Evolutionary conservation across 2,888 invertebrate species (phyloP).

Genomic region (Achlya flavicornis): DNA sequence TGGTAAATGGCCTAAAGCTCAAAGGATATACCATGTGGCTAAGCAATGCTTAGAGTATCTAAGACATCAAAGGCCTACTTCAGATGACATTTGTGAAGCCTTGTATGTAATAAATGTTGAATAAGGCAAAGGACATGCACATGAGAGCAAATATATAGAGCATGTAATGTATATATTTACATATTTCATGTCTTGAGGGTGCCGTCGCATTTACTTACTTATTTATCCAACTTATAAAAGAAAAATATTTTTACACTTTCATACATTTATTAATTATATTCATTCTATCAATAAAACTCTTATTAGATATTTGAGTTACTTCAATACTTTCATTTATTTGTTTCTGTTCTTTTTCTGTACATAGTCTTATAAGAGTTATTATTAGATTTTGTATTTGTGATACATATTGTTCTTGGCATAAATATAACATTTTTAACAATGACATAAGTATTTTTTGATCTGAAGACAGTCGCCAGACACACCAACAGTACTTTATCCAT

Average conservation of each 20-base stretch:
- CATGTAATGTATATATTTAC: no score
- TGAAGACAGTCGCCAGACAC: conserved; percentile 57
- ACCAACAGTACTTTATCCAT: conserved; percentile 73
- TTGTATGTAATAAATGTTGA: conserved; percentile 50
- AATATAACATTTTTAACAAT: conserved; percentile 66
- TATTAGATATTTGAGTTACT: conserved; percentile 35
- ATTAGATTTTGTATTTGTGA: conserved; percentile 54
- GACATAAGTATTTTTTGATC: conserved; percentile 59
- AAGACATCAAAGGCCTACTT: conserved; percentile 82
- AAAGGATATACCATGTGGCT: conserved; percentile 81
- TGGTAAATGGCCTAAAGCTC: conserved; percentile 79
- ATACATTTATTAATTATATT: conserved; percentile 40
- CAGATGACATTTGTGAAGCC: conserved; percentile 77
- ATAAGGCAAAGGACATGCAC: neutral
- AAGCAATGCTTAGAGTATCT: conserved; percentile 82
- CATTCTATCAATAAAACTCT: conserved; percentile 49
- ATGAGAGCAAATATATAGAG: no score
- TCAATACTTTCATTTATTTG: conserved; percentile 48
- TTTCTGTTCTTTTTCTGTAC: conserved; percentile 51
- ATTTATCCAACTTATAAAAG: no score
- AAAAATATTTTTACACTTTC: conserved; percentile 16
- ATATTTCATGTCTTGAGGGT: no score
- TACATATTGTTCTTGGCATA: conserved; percentile 48
- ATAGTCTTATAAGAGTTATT: conserved; percentile 55
- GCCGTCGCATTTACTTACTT: no score